Evolutionary conservation across 2,113 vertebrate species (phyloP).

Genomic region (Mustela nigripes): DNA sequence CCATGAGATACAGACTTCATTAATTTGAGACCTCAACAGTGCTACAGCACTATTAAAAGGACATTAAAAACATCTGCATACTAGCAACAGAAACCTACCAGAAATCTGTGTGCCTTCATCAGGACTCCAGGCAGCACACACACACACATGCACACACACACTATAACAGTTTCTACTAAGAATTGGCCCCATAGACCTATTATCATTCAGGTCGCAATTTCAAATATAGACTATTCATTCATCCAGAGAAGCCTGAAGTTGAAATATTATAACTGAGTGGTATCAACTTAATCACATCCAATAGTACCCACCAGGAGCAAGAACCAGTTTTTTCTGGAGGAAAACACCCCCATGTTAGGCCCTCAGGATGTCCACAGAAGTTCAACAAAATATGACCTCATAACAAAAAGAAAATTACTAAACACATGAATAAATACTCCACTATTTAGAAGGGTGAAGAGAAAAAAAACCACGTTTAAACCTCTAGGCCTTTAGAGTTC

Average conservation of each 20-base stretch:
- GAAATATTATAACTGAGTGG: neutral
- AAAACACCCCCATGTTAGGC: neutral
- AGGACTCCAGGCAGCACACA: neutral
- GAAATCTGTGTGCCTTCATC: neutral
- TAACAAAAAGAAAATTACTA: conserved; percentile 25
- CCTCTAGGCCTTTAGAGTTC: neutral
- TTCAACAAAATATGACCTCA: neutral
- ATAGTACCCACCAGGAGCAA: neutral
- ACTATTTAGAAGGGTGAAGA: neutral
- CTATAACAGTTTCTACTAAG: neutral
- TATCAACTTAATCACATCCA: neutral
- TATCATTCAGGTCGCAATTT: conserved; percentile 29
- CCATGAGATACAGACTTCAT: neutral
- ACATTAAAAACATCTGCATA: neutral
- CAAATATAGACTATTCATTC: neutral
- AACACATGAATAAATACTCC: neutral
- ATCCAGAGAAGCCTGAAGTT: neutral
- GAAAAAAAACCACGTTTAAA: neutral
- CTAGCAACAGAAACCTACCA: neutral
- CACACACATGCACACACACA: neutral
- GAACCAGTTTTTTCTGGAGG: conserved; percentile 1
- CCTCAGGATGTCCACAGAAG: neutral
- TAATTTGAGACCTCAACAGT: conserved; percentile 24
- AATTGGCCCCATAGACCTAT: neutral
- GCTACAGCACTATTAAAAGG: neutral